Evolutionary conservation across 2,797 vertebrate species (phyloP).

Genomic region (Toxotes lorentzi): DNA sequence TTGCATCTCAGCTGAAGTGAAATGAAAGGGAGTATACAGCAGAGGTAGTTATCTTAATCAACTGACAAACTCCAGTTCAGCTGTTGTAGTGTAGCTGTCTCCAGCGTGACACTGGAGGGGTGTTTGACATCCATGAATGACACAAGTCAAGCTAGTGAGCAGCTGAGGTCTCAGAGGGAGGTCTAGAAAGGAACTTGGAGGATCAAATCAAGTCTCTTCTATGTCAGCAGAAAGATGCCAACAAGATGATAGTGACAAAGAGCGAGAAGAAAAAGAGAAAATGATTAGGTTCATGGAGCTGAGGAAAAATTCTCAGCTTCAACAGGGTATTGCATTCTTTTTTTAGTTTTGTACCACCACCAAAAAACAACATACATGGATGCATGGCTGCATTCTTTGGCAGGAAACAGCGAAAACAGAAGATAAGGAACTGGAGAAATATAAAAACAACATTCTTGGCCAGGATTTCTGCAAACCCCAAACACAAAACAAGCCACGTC

Average conservation of each 20-base stretch:
- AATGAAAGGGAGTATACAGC: not conserved
- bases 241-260: conserved; percentile 33
- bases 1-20: conserved; percentile 3
- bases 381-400: conserved; percentile 64
- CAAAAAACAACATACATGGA: conserved; percentile 51
- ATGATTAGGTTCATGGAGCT: conserved; percentile 15
- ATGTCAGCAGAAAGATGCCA: conserved; percentile 44
- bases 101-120: conserved; percentile 16
- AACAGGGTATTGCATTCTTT: conserved; percentile 26
- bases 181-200: conserved; percentile 47
- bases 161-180: conserved; percentile 34
- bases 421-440: conserved; percentile 63
- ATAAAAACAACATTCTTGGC: conserved; percentile 65
- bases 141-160: conserved; percentile 32
- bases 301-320: conserved; percentile 30
- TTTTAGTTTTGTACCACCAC: conserved; percentile 49
- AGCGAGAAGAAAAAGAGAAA: conserved; percentile 25
- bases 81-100: conserved; percentile 27
- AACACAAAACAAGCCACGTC: conserved; percentile 53
- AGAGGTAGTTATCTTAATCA: conserved; percentile 34
- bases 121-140: conserved; percentile 36
- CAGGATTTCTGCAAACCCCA: conserved; percentile 27
- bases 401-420: conserved; percentile 53
- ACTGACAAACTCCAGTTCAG: conserved; percentile 31
- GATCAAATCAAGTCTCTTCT: conserved; percentile 44